These are phyloP conservation scores for Lagopus muta DNA, from an alignment of 2,113 vertebrate genomes.

Conservation along the genomic window DNA sequence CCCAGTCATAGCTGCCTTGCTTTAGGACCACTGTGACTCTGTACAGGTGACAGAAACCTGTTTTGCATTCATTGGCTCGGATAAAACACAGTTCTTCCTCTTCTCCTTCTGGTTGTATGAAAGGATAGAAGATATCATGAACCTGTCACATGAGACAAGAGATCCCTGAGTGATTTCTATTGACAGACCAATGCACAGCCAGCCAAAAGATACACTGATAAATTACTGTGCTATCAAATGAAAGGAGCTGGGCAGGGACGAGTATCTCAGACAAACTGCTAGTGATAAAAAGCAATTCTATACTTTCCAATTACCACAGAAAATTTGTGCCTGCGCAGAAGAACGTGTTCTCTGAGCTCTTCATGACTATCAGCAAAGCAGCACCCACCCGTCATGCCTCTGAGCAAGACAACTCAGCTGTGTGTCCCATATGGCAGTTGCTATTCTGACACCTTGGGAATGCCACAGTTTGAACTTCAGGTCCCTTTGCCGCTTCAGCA, in stretches of 20 bases:
- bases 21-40: slow-evolving; percentile 86
- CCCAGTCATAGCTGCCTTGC: slow-evolving; percentile 84
- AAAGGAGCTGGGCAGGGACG: not conserved
- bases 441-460: not conserved
- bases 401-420: not conserved
- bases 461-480: not conserved
- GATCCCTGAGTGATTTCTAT: not conserved
- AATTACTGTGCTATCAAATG: not conserved
- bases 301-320: not conserved
- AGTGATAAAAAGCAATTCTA: not conserved
- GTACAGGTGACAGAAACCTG: slow-evolving; percentile 95
- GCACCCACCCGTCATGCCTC: not conserved
- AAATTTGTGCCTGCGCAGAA: not conserved
- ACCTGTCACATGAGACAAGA: slow-evolving; percentile 77
- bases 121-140: slow-evolving; percentile 96
- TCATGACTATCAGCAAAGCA: not conserved
- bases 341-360: not conserved
- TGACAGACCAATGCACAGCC: not conserved
- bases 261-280: not conserved
- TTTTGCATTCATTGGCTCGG: slow-evolving; percentile 93
- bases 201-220: not conserved
- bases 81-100: slow-evolving; percentile 92
- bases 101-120: slow-evolving; percentile 86
- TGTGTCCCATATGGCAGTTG: accelerated
- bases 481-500: not conserved